Conservation (phyloP, 2,888 invertebrate genomes). For the Trichopoda pennipes region DNA sequence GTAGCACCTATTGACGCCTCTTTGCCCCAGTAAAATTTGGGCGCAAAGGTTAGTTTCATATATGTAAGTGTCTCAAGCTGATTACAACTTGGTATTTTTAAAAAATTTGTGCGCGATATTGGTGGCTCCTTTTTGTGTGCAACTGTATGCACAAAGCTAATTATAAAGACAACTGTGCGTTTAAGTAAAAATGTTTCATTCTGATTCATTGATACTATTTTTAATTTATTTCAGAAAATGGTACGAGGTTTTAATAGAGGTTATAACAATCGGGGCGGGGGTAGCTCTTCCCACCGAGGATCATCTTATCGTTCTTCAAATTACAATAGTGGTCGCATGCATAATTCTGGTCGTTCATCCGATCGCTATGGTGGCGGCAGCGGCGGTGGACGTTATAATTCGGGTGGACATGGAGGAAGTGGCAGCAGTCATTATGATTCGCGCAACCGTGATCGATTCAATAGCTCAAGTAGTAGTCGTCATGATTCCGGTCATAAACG, state of each 20-base stretch:
- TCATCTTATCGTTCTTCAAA: conserved; percentile 74
- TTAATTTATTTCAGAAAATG: conserved; percentile 38
- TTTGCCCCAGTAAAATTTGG: too few relatives aligned
- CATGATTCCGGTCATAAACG: conserved; percentile 77
- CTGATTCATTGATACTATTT: too few relatives aligned
- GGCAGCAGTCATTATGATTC: conserved; percentile 76
- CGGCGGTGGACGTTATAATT: conserved; percentile 71
- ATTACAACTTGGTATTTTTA: too few relatives aligned
- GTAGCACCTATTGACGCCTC: too few relatives aligned
- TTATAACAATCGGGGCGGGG: conserved; percentile 70
- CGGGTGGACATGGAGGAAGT: conserved; percentile 74
- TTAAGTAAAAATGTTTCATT: too few relatives aligned
- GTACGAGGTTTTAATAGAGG: conserved; percentile 62
- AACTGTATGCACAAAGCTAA: too few relatives aligned
- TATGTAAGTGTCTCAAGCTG: too few relatives aligned
- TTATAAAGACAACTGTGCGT: too few relatives aligned
- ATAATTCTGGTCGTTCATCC: conserved; percentile 75
- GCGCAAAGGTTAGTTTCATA: too few relatives aligned
- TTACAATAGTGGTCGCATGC: conserved; percentile 74
- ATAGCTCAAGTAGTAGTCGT: conserved; percentile 69
- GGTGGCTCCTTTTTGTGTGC: too few relatives aligned
- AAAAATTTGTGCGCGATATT: too few relatives aligned
- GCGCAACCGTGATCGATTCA: conserved; percentile 72
- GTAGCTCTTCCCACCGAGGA: conserved; percentile 68
- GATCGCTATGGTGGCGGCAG: conserved; percentile 75